A percentile compares a stretch with the other conserved stretches of the same genome.
phyloP scores from a whole-genome alignment of 2,888 invertebrate genomes.

The Rhogogaster chlorosoma region DNA sequence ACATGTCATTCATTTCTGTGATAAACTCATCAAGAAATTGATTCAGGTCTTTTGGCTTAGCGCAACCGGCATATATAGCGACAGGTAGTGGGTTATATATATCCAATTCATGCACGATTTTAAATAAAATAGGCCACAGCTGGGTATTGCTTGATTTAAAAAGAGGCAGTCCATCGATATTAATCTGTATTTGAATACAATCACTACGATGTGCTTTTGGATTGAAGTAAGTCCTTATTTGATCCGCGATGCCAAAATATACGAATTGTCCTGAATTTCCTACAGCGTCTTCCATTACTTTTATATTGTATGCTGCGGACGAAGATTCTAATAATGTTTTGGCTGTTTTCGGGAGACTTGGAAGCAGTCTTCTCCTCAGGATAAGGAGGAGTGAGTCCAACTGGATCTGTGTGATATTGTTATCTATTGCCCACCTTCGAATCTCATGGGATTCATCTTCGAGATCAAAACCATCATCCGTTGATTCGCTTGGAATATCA shows the following conservation, averaged over 20 bases:
- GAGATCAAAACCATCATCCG: not conserved
- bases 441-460: conserved; percentile 18
- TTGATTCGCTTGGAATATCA: not conserved
- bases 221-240: conserved; percentile 24
- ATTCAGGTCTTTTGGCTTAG: conserved; percentile 18
- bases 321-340: conserved; percentile 23
- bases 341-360: conserved; percentile 7
- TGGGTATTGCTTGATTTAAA: conserved; percentile 60
- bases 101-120: conserved; percentile 10
- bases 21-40: conserved; percentile 17
- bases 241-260: conserved; percentile 19
- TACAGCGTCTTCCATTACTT: conserved; percentile 9
- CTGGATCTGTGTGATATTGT: conserved; percentile 23
- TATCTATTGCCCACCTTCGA: conserved; percentile 13
- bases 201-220: conserved; percentile 26
- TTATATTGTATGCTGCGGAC: conserved; percentile 14
- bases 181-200: not conserved
- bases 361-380: conserved; percentile 20
- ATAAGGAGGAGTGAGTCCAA: conserved; percentile 16
- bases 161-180: too few species aligned
- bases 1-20: conserved; percentile 27
- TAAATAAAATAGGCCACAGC: conserved; percentile 62
- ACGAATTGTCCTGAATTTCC: conserved; percentile 19
- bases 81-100: conserved; percentile 19
- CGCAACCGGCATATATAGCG: conserved; percentile 22